Conservation (phyloP, 2,113 vertebrate species). For the Capreolus pygargus region DNA sequence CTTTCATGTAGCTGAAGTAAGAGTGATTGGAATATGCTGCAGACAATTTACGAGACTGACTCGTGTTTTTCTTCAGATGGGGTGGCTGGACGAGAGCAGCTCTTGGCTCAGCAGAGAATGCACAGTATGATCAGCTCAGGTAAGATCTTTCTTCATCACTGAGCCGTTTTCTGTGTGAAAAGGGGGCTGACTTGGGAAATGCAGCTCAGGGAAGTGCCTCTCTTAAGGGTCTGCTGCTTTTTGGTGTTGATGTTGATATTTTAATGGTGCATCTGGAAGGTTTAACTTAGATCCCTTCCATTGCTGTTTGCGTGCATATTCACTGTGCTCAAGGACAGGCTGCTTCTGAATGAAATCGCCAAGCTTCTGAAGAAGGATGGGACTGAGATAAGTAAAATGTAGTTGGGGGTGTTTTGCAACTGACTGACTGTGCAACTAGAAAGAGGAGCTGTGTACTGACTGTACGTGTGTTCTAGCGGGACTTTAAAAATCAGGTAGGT, state of each 20-base stretch:
- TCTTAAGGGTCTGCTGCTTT: constrained; percentile 42
- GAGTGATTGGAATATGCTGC: constrained; percentile 96
- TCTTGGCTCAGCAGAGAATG: constrained; percentile 91
- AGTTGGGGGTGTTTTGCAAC: constrained; percentile 63
- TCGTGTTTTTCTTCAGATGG: constrained; percentile 97
- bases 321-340: constrained; percentile 9
- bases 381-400: constrained; percentile 43
- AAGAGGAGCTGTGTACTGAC: constrained; percentile 62
- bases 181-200: constrained; percentile 31
- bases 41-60: constrained; percentile 99
- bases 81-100: constrained; percentile 91
- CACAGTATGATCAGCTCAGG: constrained; percentile 98
- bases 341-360: constrained; percentile 67
- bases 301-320: constrained; percentile 47
- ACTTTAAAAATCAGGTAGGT: constrained; percentile 63
- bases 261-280: constrained; percentile 45
- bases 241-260: constrained; percentile 55
- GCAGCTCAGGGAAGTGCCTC: constrained; percentile 36
- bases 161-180: neutral
- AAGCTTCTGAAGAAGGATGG: constrained; percentile 64
- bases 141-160: constrained; percentile 80
- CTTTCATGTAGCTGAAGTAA: constrained; percentile 89
- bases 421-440: constrained; percentile 53
- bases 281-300: constrained; percentile 67
- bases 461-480: constrained; percentile 9